Evolutionary conservation across 1,140 invertebrate genomes (phyloP).

Genomic region (Ostrea denselamellosa): DNA sequence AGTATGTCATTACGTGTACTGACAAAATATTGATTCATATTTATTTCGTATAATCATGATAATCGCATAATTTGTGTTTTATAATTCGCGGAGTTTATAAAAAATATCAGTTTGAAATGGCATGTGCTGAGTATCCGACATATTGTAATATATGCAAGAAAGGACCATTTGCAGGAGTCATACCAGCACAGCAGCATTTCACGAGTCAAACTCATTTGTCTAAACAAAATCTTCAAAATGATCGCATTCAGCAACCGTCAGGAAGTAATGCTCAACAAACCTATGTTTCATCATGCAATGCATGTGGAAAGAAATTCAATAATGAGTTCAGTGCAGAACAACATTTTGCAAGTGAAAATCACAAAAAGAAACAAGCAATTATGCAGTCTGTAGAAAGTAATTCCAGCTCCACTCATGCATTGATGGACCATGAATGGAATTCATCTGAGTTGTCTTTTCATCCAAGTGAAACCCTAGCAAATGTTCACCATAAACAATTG

Average conservation of each 20-base stretch:
- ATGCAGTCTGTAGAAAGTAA: background rate
- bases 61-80: background rate
- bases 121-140: slow-evolving; percentile 9
- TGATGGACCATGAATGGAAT: background rate
- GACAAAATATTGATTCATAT: background rate
- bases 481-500: background rate
- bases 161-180: slow-evolving; percentile 57
- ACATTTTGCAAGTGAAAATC: slow-evolving; percentile 52
- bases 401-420: background rate
- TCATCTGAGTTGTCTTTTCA: slow-evolving; percentile 11
- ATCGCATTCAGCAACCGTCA: slow-evolving; percentile 31
- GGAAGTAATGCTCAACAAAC: background rate
- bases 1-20: too few relatives aligned
- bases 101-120: background rate
- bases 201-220: slow-evolving; percentile 52
- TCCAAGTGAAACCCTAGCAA: background rate
- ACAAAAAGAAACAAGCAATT: slow-evolving; percentile 41
- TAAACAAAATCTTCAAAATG: slow-evolving; percentile 53
- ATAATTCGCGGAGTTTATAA: background rate
- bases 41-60: background rate
- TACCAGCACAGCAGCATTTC: slow-evolving; percentile 56
- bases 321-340: slow-evolving; percentile 27
- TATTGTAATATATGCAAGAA: slow-evolving; percentile 60
- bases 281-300: slow-evolving; percentile 28
- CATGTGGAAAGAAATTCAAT: slow-evolving; percentile 34